Evolutionary conservation across 2,797 vertebrate genomes (phyloP).

Genomic region (Diplodus puntazzo): DNA sequence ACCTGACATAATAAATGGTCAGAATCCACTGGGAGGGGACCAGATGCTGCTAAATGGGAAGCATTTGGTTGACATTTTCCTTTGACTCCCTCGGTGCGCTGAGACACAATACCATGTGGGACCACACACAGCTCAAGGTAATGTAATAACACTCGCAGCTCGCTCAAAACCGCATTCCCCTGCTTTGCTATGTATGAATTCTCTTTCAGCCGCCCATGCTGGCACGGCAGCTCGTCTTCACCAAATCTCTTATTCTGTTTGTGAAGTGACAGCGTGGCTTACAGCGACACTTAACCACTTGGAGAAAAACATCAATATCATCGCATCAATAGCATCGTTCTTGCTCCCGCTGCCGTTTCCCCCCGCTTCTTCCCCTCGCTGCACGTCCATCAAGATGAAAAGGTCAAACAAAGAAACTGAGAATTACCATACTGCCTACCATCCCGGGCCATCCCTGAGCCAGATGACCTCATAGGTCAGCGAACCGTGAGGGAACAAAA

Average conservation of each 20-base stretch:
- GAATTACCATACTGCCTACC: slow-evolving; percentile 19
- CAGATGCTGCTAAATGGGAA: slow-evolving; percentile 64
- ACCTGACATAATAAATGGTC: slow-evolving; percentile 62
- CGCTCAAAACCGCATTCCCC: slow-evolving; percentile 46
- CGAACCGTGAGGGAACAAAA: slow-evolving; percentile 1
- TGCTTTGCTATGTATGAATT: slow-evolving; percentile 77
- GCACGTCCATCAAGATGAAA: slow-evolving; percentile 50
- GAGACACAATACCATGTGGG: slow-evolving; percentile 26
- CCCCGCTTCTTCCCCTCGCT: slow-evolving; percentile 14
- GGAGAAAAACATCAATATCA: slow-evolving; percentile 58
- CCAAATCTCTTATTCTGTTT: slow-evolving; percentile 68
- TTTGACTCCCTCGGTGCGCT: slow-evolving; percentile 52
- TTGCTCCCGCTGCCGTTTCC: slow-evolving; percentile 11
- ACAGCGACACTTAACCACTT: slow-evolving; percentile 66
- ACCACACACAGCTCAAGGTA: slow-evolving; percentile 57
- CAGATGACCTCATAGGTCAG: slow-evolving; percentile 26
- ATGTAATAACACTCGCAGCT: slow-evolving; percentile 56
- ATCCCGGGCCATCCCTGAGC: neutral
- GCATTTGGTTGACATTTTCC: slow-evolving; percentile 73
- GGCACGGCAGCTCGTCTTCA: slow-evolving; percentile 42
- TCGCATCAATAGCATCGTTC: slow-evolving; percentile 50
- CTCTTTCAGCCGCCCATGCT: slow-evolving; percentile 56
- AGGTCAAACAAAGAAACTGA: slow-evolving; percentile 57
- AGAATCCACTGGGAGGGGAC: slow-evolving; percentile 37
- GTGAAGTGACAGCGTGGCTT: slow-evolving; percentile 65